Conservation (phyloP, 2,797 vertebrate genomes). For the Syngnathus rostellatus region DNA sequence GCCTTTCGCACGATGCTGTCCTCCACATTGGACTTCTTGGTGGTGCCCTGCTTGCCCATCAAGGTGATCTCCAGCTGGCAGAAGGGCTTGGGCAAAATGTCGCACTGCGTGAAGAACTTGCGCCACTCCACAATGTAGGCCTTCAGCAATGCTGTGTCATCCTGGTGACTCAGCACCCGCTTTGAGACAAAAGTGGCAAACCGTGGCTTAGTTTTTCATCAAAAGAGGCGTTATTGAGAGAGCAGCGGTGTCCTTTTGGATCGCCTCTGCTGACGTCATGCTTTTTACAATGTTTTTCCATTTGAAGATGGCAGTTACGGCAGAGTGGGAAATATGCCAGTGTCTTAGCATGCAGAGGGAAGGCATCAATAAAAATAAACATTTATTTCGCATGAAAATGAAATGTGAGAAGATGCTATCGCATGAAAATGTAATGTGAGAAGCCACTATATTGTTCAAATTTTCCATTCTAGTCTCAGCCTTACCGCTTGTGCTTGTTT, state of each 20-base stretch:
- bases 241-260: neutral
- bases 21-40: slow-evolving; percentile 92
- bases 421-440: neutral
- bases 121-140: slow-evolving; percentile 96
- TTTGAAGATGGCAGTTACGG: neutral
- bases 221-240: neutral
- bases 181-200: slow-evolving; percentile 31
- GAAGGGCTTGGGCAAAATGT: slow-evolving; percentile 94
- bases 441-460: neutral
- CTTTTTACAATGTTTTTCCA: neutral
- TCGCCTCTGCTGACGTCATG: no score
- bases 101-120: slow-evolving; percentile 97
- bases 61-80: slow-evolving; percentile 92
- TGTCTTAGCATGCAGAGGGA: neutral
- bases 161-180: slow-evolving; percentile 94
- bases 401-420: neutral
- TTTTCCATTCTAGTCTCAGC: neutral
- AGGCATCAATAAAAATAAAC: neutral
- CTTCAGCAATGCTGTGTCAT: slow-evolving; percentile 91
- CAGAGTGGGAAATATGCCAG: neutral
- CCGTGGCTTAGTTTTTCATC: neutral
- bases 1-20: slow-evolving; percentile 97
- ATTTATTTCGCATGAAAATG: neutral
- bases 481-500: slow-evolving; percentile 93
- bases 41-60: slow-evolving; percentile 84